Evolutionary conservation across 2,888 invertebrate genomes (phyloP).

Genomic region (Dasypolia templi): DNA sequence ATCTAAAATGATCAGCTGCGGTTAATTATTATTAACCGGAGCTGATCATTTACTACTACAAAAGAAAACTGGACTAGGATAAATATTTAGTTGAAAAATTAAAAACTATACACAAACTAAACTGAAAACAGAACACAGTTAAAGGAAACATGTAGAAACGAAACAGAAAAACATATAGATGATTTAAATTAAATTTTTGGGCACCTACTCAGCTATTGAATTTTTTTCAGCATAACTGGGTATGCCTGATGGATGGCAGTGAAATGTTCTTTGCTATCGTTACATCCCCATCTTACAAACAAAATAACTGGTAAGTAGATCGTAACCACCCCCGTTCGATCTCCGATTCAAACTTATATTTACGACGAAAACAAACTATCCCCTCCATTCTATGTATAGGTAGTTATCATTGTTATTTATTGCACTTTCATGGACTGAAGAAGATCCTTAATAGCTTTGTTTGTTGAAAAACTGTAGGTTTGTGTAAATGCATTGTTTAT

Average conservation of each 20-base stretch:
- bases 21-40: neutral
- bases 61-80: too few relatives aligned
- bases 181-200: too few relatives aligned
- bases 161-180: neutral
- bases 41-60: too few relatives aligned
- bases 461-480: neutral
- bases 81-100: too few relatives aligned
- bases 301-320: slow-evolving; percentile 28
- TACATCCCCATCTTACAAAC: slow-evolving; percentile 17
- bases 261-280: neutral
- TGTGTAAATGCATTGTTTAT: neutral
- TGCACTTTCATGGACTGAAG: neutral
- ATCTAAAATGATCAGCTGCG: neutral
- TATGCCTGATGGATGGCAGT: neutral
- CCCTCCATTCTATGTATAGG: neutral
- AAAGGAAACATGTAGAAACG: neutral
- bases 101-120: neutral
- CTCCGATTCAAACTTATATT: slow-evolving; percentile 42
- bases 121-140: neutral
- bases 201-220: neutral
- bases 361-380: slow-evolving; percentile 44
- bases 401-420: slow-evolving; percentile 24
- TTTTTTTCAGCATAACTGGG: neutral
- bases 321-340: slow-evolving; percentile 25
- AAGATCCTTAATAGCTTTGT: neutral